phyloP scores from a whole-genome alignment of 2,888 invertebrate species.

The Tiliacea aurago region DNA sequence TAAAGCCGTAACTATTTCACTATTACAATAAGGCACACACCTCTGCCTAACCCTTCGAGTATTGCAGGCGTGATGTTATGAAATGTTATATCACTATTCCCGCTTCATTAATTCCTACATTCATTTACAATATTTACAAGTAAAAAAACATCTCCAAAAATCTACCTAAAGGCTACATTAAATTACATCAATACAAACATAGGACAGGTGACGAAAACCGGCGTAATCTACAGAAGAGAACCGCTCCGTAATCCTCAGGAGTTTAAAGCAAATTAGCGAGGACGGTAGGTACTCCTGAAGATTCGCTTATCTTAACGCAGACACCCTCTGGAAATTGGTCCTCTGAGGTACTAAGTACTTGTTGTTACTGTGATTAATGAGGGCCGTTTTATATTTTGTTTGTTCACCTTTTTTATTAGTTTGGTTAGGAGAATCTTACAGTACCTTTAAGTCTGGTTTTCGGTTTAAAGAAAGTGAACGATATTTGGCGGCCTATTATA shows the following conservation, averaged over 20 bases:
- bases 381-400: slow-evolving; percentile 35
- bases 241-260: slow-evolving; percentile 71
- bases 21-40: too few species aligned
- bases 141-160: not conserved
- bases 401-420: slow-evolving; percentile 24
- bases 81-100: too few species aligned
- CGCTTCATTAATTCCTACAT: not conserved
- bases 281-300: slow-evolving; percentile 68
- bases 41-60: too few species aligned
- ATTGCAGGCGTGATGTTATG: too few species aligned
- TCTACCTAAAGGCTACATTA: slow-evolving; percentile 13
- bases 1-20: not conserved
- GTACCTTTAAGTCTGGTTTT: not conserved
- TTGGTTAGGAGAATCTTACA: not conserved
- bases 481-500: not conserved
- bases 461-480: not conserved
- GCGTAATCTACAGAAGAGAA: slow-evolving; percentile 68
- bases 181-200: slow-evolving; percentile 20
- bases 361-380: slow-evolving; percentile 56
- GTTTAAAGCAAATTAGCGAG: slow-evolving; percentile 81
- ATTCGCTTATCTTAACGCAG: slow-evolving; percentile 68
- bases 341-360: slow-evolving; percentile 50
- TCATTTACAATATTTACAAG: not conserved
- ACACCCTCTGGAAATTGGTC: slow-evolving; percentile 62
- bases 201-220: slow-evolving; percentile 36